Base-by-base conservation (phyloP, 2,113 vertebrate species). In the Aptenodytes patagonicus region DNA sequence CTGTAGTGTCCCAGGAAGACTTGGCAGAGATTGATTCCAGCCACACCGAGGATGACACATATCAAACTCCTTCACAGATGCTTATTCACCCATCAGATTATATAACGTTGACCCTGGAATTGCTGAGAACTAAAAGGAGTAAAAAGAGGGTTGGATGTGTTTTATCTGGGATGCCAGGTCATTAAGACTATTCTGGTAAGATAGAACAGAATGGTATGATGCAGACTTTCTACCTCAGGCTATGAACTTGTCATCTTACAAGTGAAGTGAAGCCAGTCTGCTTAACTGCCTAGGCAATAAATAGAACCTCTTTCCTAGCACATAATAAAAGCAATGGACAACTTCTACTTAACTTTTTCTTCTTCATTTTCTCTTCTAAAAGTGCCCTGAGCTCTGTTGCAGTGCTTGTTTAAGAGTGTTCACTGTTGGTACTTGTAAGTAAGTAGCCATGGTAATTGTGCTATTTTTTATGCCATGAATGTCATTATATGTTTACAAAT, bases 61-160 rank as follows among this genome's bases (percentile, higher is more conserved):
- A 81, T 95, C 95, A 96, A 94, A 90, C 73, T 93, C 80, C 62
- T 97, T 96, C 95, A 79, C 75, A 94, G 77, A 98, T 96, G 96
- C 96, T 95, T 93, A 70, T 89, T 97, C 96, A 97, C 92, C 96
- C 94, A 70, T 85, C 77, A 69, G 85, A 91, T 96, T 93, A 83
- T 25, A 54, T 76, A 96, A 96, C 1, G 1, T 44, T 95, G 92
- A 97, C 92, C 93, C 80, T 20, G 12, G 83, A 60, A 95, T 26
- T 91, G 95, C 85, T 92, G 92, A 96, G 93, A 92, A 96, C 88
- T 84, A 29, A 31, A 75, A 93, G 58, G 52, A 94, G 81, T 76
- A 82, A 80, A 44, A 93, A 77, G 49, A 76, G 76, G 57, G 49
- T 10, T 90, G 86, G 34, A 49, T 90, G 90, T 87, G 75, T 78